Evolutionary conservation across 2,113 vertebrate species (phyloP).

Genomic region (Brachypteracias leptosomus): DNA sequence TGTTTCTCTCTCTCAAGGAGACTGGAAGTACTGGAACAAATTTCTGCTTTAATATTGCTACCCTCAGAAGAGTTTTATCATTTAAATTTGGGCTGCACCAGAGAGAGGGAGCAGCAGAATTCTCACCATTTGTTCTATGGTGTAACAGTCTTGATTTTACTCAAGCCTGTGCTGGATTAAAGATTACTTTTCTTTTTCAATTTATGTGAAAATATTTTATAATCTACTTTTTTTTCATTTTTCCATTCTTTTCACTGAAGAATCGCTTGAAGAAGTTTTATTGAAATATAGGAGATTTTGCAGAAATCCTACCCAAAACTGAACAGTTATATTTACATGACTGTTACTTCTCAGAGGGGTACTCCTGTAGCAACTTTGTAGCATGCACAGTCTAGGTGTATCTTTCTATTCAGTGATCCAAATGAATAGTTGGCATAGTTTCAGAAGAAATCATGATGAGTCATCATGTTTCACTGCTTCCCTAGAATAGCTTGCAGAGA

Average conservation of each 20-base stretch:
- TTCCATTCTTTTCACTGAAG: neutral
- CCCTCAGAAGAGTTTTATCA: neutral
- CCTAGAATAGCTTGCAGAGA: neutral
- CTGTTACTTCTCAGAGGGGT: neutral
- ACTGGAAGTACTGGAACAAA: neutral
- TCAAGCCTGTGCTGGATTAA: neutral
- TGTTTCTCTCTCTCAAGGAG: neutral
- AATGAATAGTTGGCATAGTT: neutral
- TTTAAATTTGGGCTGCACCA: neutral
- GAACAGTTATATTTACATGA: neutral
- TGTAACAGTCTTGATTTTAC: neutral
- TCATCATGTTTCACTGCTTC: neutral
- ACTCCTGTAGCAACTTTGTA: neutral
- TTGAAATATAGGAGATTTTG: neutral
- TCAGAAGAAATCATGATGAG: neutral
- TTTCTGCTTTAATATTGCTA: neutral
- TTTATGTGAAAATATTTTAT: neutral
- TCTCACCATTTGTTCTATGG: neutral
- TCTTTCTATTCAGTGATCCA: neutral
- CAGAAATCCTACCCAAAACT: neutral
- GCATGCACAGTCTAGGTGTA: too few species aligned
- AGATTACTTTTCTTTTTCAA: neutral
- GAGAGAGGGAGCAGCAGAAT: neutral
- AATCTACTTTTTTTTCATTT: neutral
- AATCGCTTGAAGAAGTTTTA: neutral